Evolutionary conservation across 2,797 vertebrate genomes (phyloP).

Genomic region (Moxostoma hubbsi): DNA sequence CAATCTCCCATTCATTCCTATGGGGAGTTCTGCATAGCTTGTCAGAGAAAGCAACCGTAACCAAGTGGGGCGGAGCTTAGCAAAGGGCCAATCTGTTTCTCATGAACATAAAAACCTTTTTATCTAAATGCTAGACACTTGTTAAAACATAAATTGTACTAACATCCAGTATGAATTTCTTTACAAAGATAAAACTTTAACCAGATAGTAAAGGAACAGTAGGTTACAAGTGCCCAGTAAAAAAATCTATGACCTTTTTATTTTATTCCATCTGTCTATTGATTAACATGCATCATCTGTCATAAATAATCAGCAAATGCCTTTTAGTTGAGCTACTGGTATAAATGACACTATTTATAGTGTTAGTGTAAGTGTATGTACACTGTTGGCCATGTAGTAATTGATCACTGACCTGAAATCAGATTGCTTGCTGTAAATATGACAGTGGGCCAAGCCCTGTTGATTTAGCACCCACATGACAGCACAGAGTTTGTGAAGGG

Average conservation of each 20-base stretch:
- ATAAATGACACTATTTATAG: conserved; percentile 8
- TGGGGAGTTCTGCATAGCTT: no score
- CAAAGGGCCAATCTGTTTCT: no score
- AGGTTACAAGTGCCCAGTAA: not conserved
- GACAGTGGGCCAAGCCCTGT: conserved; percentile 23
- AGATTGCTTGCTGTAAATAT: conserved; percentile 22
- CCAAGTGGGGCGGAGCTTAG: no score
- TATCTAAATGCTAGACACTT: no score
- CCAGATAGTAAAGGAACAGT: no score
- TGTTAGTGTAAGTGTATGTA: not conserved
- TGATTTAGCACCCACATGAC: conserved; percentile 23
- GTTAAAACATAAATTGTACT: no score
- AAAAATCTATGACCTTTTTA: conserved; percentile 53
- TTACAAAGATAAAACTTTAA: not conserved
- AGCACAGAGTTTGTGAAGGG: conserved; percentile 25
- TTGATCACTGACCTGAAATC: conserved; percentile 29
- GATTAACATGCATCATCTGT: conserved; percentile 41
- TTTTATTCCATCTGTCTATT: conserved; percentile 34
- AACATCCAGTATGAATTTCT: no score
- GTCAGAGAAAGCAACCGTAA: no score
- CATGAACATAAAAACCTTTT: no score
- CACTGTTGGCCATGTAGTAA: not conserved
- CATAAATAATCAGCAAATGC: conserved; percentile 44
- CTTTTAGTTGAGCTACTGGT: conserved; percentile 25
- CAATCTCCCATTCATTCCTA: no score